Base-by-base conservation (phyloP, 2,113 vertebrate genomes). In the Pandion haliaetus region DNA sequence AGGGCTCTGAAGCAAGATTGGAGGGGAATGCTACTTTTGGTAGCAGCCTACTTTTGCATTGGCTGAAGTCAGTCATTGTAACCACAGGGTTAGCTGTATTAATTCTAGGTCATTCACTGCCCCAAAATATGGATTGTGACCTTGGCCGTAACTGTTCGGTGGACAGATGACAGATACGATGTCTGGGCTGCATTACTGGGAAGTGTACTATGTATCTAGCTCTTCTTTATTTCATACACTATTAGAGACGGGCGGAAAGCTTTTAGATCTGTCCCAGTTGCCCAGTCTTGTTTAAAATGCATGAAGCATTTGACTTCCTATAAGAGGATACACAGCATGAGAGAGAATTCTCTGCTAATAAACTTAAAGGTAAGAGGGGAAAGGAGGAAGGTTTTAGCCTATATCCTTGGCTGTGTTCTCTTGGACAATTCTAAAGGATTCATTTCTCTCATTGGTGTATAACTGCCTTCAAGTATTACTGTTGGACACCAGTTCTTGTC, bases 401-500 rank as follows among this genome's bases (percentile, higher is more conserved):
- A 13, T 94, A 89, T 82, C 82, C 58, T 89, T 93, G 90, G 47
- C 76, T 94, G 0, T 54, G 55, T 92, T 97, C 92, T 97, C 92
- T 78, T 97, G 90, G 86, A 80, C 76, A 86, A 71, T 92, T 92
- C 72, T 84, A 63, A 86, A 91, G 80, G 81, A 92, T 96, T 95
- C 49, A 69, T 96, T 95, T 95, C 65, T 86, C 86, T 93, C 62
- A 87, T 4, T 95, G 89, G 87, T 95, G 81, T 97, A 31, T 91
- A 89, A 91, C 81, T 85, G 73, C 61, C 62, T 97, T 96, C 81
- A 95, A 10, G 55, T 85, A 61, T 79, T 95, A 63, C 44, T 44
- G 25, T 52, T 90, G 76, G 82, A 88, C 32, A 71, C 88, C 32
- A 47, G 94, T 96, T 96, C 59, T 57, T 61, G 66, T 91, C 87